These are phyloP conservation scores for Ornithoptera priamus DNA, from an alignment of 2,888 invertebrate genomes.

Conservation along the genomic window DNA sequence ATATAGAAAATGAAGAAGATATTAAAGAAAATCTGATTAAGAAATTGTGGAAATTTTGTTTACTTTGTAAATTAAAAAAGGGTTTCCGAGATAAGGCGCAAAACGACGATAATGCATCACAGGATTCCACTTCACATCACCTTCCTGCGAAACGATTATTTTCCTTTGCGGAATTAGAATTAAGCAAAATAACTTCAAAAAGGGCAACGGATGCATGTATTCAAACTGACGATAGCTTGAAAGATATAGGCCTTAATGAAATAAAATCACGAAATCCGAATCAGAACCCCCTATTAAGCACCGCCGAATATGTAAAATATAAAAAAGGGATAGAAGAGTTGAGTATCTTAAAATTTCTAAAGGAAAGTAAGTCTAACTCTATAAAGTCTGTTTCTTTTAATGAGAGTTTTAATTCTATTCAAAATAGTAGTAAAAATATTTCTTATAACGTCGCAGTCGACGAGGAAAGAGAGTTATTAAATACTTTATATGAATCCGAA, in stretches of 20 bases:
- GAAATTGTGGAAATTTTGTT: slow-evolving; percentile 33
- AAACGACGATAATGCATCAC: slow-evolving; percentile 17
- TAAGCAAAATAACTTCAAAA: slow-evolving; percentile 44
- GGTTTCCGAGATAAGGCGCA: slow-evolving; percentile 27
- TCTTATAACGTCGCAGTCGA: slow-evolving; percentile 27
- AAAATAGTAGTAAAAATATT: slow-evolving; percentile 22
- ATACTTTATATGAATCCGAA: slow-evolving; percentile 42
- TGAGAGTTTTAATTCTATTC: slow-evolving; percentile 15
- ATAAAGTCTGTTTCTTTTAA: slow-evolving; percentile 28
- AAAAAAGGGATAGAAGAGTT: slow-evolving; percentile 45
- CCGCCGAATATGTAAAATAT: background rate
- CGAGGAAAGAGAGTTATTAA: slow-evolving; percentile 47
- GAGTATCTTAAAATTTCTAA: slow-evolving; percentile 51
- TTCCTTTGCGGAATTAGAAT: slow-evolving; percentile 57
- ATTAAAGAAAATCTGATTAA: slow-evolving; percentile 26
- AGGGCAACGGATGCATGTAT: slow-evolving; percentile 43
- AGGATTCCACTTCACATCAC: slow-evolving; percentile 1
- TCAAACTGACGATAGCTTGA: slow-evolving; percentile 63
- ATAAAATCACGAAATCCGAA: slow-evolving; percentile 22
- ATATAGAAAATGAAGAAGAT: slow-evolving; percentile 25
- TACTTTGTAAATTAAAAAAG: slow-evolving; percentile 34
- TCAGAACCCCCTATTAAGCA: slow-evolving; percentile 3
- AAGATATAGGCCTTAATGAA: slow-evolving; percentile 38
- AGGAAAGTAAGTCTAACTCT: slow-evolving; percentile 40
- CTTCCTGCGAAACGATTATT: slow-evolving; percentile 35